A percentile compares a stretch with the other conserved stretches of the same genome.
Conservation (phyloP, 1,140 invertebrate genomes). For the Procambarus virginalis region DNA sequence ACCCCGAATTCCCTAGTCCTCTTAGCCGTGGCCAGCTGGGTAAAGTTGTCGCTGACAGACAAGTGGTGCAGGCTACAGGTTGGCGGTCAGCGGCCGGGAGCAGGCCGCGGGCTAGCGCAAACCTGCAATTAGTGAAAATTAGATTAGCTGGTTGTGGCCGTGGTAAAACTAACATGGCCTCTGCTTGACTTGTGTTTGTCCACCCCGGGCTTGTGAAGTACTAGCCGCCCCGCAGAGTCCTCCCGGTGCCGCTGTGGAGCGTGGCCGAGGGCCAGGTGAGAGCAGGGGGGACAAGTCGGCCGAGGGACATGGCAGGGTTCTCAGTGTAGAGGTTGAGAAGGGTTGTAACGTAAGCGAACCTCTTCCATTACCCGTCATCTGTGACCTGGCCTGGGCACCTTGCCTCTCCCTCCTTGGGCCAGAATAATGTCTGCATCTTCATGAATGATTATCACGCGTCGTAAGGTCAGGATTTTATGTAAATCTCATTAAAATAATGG, state of each 20-base stretch:
- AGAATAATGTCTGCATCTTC: constrained; percentile 3
- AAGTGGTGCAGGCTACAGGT: constrained; percentile 32
- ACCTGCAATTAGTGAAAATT: constrained; percentile 59
- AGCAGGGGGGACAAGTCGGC: neutral
- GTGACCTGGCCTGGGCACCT: neutral
- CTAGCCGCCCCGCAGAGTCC: neutral
- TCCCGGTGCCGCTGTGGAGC: neutral
- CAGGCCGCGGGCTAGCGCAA: constrained; percentile 13
- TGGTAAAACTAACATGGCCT: constrained; percentile 53
- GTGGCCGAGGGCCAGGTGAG: neutral
- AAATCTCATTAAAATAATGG: constrained; percentile 20
- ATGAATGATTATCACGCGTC: constrained; percentile 23
- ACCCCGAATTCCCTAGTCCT: no score
- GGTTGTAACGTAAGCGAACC: neutral
- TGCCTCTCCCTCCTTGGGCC: neutral
- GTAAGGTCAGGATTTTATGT: constrained; percentile 26
- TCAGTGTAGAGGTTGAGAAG: neutral
- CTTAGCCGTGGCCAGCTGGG: neutral
- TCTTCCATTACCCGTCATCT: constrained; percentile 1
- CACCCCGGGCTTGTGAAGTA: neutral
- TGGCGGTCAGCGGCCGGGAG: constrained; percentile 9
- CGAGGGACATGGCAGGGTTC: neutral
- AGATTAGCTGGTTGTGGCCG: constrained; percentile 58
- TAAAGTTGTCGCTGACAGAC: constrained; percentile 11
- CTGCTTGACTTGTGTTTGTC: neutral